A percentile compares a stretch with the other conserved stretches of the same genome.
These are phyloP conservation scores for Norana najaformis DNA, from an alignment of 2,888 invertebrate species.

Conservation along the genomic window DNA sequence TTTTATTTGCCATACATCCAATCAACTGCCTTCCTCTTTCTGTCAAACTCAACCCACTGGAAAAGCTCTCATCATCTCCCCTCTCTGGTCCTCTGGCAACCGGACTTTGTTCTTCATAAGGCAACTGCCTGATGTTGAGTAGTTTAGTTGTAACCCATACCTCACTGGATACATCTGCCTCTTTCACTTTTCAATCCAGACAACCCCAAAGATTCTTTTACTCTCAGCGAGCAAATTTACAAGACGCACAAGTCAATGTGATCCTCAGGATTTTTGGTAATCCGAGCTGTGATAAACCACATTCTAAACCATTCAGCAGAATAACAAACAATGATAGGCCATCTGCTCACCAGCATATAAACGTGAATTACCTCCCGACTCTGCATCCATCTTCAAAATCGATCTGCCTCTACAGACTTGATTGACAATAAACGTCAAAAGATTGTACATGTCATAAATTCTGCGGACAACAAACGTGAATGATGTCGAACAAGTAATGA, in stretches of 20 bases:
- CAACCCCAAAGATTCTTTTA: background rate
- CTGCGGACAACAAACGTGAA: background rate
- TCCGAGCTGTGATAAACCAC: background rate
- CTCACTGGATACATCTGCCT: background rate
- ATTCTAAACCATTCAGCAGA: background rate
- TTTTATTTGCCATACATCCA: no score
- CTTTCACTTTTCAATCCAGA: background rate
- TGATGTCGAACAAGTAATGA: background rate
- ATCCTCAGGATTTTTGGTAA: background rate
- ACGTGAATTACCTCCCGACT: background rate
- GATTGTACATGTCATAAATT: background rate
- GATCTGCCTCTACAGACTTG: background rate
- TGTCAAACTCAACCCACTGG: no score
- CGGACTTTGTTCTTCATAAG: no score
- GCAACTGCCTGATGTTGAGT: background rate
- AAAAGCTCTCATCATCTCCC: no score
- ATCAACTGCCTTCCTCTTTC: no score
- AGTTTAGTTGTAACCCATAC: background rate
- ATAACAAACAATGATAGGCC: background rate
- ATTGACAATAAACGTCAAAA: constrained; percentile 3
- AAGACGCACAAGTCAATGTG: background rate
- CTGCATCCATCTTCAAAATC: constrained; percentile 3
- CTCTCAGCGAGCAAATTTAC: background rate
- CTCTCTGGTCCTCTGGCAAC: no score
- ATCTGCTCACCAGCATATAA: background rate